Evolutionary conservation across 2,113 vertebrate species (phyloP).

Genomic region (Esox niger): DNA sequence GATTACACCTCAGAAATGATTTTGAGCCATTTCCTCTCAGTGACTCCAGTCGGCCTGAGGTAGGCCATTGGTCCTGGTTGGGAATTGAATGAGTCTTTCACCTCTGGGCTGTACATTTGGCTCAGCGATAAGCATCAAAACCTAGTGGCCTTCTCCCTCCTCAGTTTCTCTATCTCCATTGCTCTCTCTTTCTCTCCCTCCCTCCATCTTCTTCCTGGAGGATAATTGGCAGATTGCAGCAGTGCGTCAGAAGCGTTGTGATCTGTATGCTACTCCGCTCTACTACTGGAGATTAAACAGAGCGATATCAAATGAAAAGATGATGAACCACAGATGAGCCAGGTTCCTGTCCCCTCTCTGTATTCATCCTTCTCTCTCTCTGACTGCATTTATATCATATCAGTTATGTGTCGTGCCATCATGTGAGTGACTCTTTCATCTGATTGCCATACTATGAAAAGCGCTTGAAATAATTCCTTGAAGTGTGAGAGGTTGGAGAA

Average conservation of each 20-base stretch:
- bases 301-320: neutral
- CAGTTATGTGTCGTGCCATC: neutral
- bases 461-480: neutral
- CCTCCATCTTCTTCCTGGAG: too few species aligned
- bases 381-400: neutral
- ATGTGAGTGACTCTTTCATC: neutral
- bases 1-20: neutral
- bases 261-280: slow-evolving; percentile 1
- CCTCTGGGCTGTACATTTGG: neutral
- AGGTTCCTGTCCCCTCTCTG: neutral
- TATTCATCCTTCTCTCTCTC: neutral
- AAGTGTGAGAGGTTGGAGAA: neutral
- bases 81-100: neutral
- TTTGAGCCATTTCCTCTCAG: neutral
- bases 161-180: neutral
- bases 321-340: neutral
- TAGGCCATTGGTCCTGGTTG: neutral
- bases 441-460: neutral
- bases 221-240: slow-evolving; percentile 11
- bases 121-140: neutral
- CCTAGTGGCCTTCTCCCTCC: neutral
- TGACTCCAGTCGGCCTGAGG: neutral
- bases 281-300: slow-evolving; percentile 16
- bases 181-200: neutral
- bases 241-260: slow-evolving; percentile 19